Evolutionary conservation across 2,888 invertebrate species (phyloP), one percentile per base, ranked within the genome.

Genomic region (Drosophila affinis): DNA sequence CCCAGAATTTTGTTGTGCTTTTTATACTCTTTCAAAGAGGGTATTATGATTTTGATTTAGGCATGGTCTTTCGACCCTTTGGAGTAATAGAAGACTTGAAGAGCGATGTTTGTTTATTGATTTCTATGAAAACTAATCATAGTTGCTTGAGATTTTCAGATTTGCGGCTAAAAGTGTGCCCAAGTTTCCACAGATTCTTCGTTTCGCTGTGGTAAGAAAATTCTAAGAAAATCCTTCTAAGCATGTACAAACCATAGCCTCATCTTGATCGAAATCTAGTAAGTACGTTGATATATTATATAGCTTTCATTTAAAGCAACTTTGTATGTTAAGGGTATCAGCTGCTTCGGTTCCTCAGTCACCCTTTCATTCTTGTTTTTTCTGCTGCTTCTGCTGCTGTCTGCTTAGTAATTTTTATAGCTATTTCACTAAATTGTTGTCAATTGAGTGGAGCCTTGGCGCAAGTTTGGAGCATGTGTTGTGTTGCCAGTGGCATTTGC

Each of bases 371-470:
- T 39, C 14, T 39, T 14, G 39, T 14, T 14, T 34, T 12, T 12
- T 34, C 18, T 18, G 18, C 18, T 18, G 18, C 18, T 34, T 5
- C 21, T 54, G 52, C 74, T 59, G 55, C 34, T 75, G 54, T 34
- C 59, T 56, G 60, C 61, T 55, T 76, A 53, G 60, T 76, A 57
- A 77, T 54, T 74, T 78, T 72, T 78, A 59, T 78, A 72, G 68
- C 72, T 64, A 60, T 69, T 75, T 64, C 63, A 54, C 63, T 81
- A 75, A 78, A 81, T 78, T 81, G 72, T 75, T 62, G 76, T 71
- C 67, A 78, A 78, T 81, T 81, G 81, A 81, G 64, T 61, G 32
- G 58, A 67, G 60, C 17, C 21, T 63, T 70, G 58, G 54, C 60
- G 71, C 76, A 76, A 75, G 57, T 71, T 71, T 71, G 59, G 58